Evolutionary conservation across 2,888 invertebrate species (phyloP), one percentile per base, ranked within the genome.

Genomic region (Latheticus oryzae): DNA sequence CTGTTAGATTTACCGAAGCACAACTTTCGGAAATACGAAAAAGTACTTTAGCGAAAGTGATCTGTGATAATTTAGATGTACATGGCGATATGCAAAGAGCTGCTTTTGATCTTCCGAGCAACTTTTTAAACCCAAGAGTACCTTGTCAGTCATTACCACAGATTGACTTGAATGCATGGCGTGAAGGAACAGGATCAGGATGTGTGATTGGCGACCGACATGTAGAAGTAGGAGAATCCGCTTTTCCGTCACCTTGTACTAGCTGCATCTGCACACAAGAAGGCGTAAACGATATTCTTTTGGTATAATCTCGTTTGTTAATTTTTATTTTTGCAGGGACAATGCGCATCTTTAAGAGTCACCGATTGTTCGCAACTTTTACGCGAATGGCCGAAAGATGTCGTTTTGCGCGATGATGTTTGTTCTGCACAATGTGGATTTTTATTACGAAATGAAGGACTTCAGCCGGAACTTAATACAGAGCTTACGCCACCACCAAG

Each of bases 351-450:
- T 0, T 80, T 95, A 4, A 86, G 93, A 66, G 90, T 95, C 59
- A 92, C 92, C 0, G 93, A 94, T 80, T 95, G 95, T 78, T 86
- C 87, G 8, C 90, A 91, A 69, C 82, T 95, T 19, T 81, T 91
- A 43, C 85, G 90, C 58, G 92, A 93, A 77, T 93, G 92, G 84
- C 88, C 91, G 45, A 85, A 89, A 50, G 92, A 93, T 17, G 89
- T 90, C 0, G 89, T 95, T 28, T 77, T 90, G 12, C 84, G 89
- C 1, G 95, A 95, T 73, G 92, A 93, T 74, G 93, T 95, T 7
- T 95, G 95, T 79, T 88, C 91, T 9, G 91, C 93, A 1, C 95
- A 95, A 79, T 95, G 95, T 76, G 91, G 92, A 28, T 89, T 89
- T 69, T 82, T 88, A 7, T 78, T 88, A 12, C 80, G 81, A 26